A percentile compares a stretch with the other conserved stretches of the same genome.
These are phyloP conservation scores for Melinaea menophilus DNA, from an alignment of 2,888 invertebrate species.

Conservation along the genomic window DNA sequence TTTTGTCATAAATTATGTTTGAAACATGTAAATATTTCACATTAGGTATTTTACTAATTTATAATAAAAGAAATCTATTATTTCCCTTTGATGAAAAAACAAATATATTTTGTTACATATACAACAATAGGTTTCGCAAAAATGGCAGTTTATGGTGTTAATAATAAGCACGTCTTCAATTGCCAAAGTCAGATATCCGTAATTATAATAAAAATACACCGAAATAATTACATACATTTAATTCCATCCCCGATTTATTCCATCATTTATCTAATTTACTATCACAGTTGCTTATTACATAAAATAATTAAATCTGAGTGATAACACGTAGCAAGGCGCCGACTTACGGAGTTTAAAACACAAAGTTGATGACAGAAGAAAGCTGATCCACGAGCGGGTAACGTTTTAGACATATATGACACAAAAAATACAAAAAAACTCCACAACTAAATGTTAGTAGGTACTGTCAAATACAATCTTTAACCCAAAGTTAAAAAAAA, in stretches of 20 bases:
- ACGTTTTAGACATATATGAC: not conserved
- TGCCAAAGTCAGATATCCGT: not conserved
- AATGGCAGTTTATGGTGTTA: constrained; percentile 59
- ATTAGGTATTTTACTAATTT: not conserved
- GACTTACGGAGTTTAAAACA: too few relatives aligned
- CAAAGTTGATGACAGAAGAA: too few relatives aligned
- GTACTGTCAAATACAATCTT: not conserved
- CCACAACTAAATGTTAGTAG: not conserved
- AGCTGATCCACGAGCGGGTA: not conserved
- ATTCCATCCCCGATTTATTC: constrained; percentile 40
- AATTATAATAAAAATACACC: constrained; percentile 27
- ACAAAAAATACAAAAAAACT: not conserved
- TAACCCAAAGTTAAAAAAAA: not conserved
- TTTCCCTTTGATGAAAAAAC: not conserved
- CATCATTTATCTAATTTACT: constrained; percentile 48
- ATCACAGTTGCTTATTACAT: constrained; percentile 71
- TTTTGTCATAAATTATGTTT: constrained; percentile 1
- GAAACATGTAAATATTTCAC: constrained; percentile 2
- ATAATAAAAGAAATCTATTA: constrained; percentile 2
- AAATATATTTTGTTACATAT: constrained; percentile 16
- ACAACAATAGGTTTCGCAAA: constrained; percentile 36
- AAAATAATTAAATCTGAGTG: constrained; percentile 32
- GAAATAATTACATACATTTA: constrained; percentile 33
- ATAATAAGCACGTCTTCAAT: constrained; percentile 27
- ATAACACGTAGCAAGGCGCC: not conserved